These are phyloP conservation scores for Odontomachus brunneus DNA, from an alignment of 1,140 invertebrate genomes.

Conservation along the genomic window DNA sequence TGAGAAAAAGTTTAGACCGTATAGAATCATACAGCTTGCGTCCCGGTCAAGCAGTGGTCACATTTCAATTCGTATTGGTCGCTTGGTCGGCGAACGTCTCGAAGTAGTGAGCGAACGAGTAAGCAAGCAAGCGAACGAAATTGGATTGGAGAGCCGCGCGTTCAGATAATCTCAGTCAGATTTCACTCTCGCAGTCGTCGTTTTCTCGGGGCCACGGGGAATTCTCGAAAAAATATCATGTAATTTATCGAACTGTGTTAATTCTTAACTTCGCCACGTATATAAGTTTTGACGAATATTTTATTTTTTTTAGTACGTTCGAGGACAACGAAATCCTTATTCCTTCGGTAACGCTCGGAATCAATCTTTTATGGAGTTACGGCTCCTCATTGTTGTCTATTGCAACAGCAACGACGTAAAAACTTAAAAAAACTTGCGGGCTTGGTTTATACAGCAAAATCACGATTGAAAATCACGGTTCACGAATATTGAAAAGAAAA, in stretches of 20 bases:
- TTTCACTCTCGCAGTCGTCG: not conserved
- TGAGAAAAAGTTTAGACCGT: constrained; percentile 28
- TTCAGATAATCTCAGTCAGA: not conserved
- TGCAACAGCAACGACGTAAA: too few species aligned
- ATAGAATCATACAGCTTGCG: not conserved
- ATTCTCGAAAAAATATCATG: not conserved
- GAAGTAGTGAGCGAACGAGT: not conserved
- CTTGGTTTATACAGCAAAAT: too few species aligned
- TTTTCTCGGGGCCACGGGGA: not conserved
- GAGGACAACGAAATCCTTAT: too few species aligned
- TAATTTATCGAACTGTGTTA: not conserved
- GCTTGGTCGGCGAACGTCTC: not conserved
- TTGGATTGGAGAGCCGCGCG: too few species aligned
- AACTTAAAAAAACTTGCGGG: too few species aligned
- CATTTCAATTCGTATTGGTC: constrained; percentile 20
- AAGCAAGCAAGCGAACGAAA: not conserved
- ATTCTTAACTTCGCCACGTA: not conserved
- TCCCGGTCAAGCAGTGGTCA: not conserved
- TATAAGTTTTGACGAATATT: not conserved
- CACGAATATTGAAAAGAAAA: too few species aligned
- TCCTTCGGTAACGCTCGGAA: too few species aligned
- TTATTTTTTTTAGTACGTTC: too few species aligned
- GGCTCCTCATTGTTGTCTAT: too few species aligned
- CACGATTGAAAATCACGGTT: too few species aligned
- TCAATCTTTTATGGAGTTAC: too few species aligned